These are phyloP conservation scores for Acronicta leporina DNA, from an alignment of 2,888 invertebrate species.

Conservation along the genomic window DNA sequence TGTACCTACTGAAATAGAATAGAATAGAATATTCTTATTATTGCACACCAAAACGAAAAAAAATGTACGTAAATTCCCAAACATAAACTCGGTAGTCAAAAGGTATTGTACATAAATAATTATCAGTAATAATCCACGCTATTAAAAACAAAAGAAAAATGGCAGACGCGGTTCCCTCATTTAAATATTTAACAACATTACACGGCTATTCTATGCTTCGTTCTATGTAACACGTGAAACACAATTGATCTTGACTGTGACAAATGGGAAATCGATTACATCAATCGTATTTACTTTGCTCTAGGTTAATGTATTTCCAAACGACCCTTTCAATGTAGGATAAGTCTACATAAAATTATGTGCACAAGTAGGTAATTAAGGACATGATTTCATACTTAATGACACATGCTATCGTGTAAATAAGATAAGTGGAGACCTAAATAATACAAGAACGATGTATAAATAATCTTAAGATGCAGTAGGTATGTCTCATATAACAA, in stretches of 20 bases:
- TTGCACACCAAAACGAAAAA: no score
- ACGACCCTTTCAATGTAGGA: background rate
- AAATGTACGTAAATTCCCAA: background rate
- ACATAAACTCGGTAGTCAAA: background rate
- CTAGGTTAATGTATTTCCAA: background rate
- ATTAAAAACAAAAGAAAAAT: slow-evolving; percentile 19
- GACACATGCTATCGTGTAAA: slow-evolving; percentile 7
- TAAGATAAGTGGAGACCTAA: slow-evolving; percentile 26
- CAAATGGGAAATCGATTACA: slow-evolving; percentile 22
- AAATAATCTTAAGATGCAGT: slow-evolving; percentile 5
- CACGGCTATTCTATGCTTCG: slow-evolving; percentile 25
- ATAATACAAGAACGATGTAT: slow-evolving; percentile 6
- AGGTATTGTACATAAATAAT: background rate
- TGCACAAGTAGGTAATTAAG: background rate
- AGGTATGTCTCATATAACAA: no score
- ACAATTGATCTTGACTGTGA: slow-evolving; percentile 26
- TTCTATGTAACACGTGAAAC: slow-evolving; percentile 19
- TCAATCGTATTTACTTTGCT: slow-evolving; percentile 2
- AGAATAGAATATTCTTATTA: no score
- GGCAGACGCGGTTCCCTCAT: slow-evolving; percentile 10
- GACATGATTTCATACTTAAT: slow-evolving; percentile 4
- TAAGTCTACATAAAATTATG: background rate
- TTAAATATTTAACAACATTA: slow-evolving; percentile 43
- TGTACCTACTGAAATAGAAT: no score
- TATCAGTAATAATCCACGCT: slow-evolving; percentile 5